Evolutionary conservation across 2,888 invertebrate genomes (phyloP), one percentile per base, ranked within the genome.

Genomic region (Macroteleia sp.): DNA sequence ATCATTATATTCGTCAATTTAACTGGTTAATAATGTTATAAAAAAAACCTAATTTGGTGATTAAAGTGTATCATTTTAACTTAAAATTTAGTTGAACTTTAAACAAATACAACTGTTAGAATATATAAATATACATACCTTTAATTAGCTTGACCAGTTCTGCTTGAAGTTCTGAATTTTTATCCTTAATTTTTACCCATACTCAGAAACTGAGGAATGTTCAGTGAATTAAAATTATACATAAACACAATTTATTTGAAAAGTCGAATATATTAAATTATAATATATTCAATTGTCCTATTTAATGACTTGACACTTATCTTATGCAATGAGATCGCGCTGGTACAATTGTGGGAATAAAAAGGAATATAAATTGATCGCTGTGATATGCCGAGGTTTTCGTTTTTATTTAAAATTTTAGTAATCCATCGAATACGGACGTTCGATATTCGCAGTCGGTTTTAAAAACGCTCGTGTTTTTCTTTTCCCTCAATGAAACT

Each of bases 381-480:
- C 75, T 76, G 36, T 77, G 62, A 70, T 42, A 74, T 66, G 36
- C 79, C 61, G 74, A 70, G 73, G 75, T 73, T 83, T 82, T 80
- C 17, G 61, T 74, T 81, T 81, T 79, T 80, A 80, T 81, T 82
- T 67, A 79, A 81, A 81, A 80, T 79, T 80, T 79, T 61, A 70
- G 74, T 79, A 73, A 75, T 78, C 75, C 69, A 62, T 69, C 75
- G 69, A 69, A 69, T 62, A 69, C 56, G 61, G 75, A 75, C 67
- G 61, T 75, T 75, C 75, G 62, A 69, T 69, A 69, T 50, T 70
- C 34, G 62, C 52, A 57, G 61, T 75, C 69, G 54, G 41, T 56
- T 76, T 69, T 69, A 74, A 61, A 66, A 74, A 74, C 59, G 50
- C 59, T 52, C 44, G 44, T 46, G n/a, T n/a, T 46, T 22, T 52